These are phyloP conservation scores for Struthidea cinerea DNA, from an alignment of 2,113 vertebrate genomes.

Conservation along the genomic window DNA sequence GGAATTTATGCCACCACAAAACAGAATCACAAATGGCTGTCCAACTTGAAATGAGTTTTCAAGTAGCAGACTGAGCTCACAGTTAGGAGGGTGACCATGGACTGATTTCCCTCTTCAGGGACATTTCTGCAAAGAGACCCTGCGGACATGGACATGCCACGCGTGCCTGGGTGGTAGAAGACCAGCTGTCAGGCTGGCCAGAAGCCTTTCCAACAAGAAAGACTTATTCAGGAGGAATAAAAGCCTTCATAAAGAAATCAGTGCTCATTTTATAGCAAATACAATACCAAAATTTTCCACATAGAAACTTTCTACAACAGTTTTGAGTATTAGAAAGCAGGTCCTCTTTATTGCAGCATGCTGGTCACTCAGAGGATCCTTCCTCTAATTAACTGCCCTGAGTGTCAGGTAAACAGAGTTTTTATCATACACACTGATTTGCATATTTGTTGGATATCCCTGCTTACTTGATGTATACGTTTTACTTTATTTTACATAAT, in stretches of 20 bases:
- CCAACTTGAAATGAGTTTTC: background rate
- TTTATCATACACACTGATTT: background rate
- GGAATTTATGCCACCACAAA: background rate
- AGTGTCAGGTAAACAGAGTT: background rate
- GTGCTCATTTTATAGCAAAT: background rate
- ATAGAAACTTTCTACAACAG: background rate
- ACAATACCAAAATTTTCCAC: background rate
- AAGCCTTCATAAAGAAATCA: background rate
- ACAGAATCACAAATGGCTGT: background rate
- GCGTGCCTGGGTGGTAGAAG: background rate
- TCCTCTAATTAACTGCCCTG: background rate
- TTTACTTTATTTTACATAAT: background rate
- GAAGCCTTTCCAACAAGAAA: background rate
- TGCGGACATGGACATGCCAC: too few relatives aligned
- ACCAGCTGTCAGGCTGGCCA: background rate
- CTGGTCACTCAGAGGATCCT: background rate
- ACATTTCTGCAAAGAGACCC: background rate
- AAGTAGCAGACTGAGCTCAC: background rate
- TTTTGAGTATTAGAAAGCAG: background rate
- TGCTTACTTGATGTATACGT: background rate
- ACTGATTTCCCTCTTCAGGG: background rate
- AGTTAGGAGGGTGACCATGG: background rate
- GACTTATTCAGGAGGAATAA: background rate
- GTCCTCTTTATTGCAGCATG: background rate
- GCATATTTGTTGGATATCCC: accelerated